Evolutionary conservation across 64 coral and sea anemone genomes (phyloP).

Genomic region (Astreopora myriophthalma): DNA sequence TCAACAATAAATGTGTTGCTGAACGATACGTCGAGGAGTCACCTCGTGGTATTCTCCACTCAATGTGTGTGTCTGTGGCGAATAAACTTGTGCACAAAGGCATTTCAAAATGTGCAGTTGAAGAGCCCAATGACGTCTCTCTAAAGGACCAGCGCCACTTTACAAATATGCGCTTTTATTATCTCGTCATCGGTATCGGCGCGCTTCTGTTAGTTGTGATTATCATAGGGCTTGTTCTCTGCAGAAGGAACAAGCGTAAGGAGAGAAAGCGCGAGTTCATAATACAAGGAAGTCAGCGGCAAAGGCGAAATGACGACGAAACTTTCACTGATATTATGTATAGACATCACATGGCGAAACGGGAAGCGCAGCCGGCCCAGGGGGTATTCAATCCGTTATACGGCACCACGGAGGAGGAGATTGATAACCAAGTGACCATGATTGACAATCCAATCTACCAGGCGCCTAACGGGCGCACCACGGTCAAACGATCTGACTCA

Average conservation of each 20-base stretch:
- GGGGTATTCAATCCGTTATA: conserved; percentile 36
- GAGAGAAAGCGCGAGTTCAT: not conserved
- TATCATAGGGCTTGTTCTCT: not conserved
- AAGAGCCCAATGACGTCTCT: not conserved
- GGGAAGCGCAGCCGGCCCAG: not conserved
- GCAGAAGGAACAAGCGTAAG: not conserved
- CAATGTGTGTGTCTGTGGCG: not conserved
- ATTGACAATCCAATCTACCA: conserved; percentile 40
- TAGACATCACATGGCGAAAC: conserved; percentile 50
- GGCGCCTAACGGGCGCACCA: not conserved
- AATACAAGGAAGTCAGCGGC: not conserved
- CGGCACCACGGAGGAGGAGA: not conserved
- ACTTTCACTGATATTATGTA: conserved; percentile 41
- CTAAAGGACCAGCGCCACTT: not conserved
- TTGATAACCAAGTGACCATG: not conserved
- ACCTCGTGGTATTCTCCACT: not conserved
- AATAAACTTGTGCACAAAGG: not conserved
- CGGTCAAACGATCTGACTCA: not conserved
- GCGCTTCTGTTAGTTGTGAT: not conserved
- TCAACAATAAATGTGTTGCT: not conserved
- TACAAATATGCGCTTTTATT: not conserved
- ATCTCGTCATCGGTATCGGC: not conserved
- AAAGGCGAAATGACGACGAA: not conserved
- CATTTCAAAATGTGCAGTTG: not conserved
- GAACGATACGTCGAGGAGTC: not conserved